Conservation (phyloP, 2,888 invertebrate species). For the Folsomia manolachei region DNA sequence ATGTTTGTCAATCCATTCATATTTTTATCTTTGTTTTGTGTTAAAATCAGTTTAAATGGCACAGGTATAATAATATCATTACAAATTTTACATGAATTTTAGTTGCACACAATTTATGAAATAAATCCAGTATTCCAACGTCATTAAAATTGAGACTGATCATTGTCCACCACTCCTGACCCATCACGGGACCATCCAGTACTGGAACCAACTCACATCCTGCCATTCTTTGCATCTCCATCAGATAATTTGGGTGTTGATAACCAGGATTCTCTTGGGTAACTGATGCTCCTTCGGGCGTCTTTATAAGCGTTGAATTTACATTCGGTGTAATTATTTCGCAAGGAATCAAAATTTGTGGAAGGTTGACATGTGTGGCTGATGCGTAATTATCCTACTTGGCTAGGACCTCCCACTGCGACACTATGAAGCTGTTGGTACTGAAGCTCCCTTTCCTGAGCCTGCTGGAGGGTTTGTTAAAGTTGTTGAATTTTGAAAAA, state of each 20-base stretch:
- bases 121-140: slow-evolving; percentile 58
- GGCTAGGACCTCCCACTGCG: slow-evolving; percentile 14
- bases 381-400: background rate
- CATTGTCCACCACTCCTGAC: slow-evolving; percentile 26
- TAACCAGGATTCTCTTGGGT: slow-evolving; percentile 76
- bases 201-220: slow-evolving; percentile 14
- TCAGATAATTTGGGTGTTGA: slow-evolving; percentile 58
- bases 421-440: slow-evolving; percentile 54
- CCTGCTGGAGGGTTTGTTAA: slow-evolving; percentile 74
- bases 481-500: slow-evolving; percentile 74
- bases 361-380: slow-evolving; percentile 26
- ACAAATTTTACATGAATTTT: too few species aligned
- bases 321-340: slow-evolving; percentile 51
- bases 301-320: slow-evolving; percentile 58
- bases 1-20: too few species aligned
- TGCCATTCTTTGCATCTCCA: slow-evolving; percentile 31
- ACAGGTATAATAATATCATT: too few species aligned
- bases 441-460: slow-evolving; percentile 74
- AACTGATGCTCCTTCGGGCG: slow-evolving; percentile 68
- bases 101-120: slow-evolving; percentile 54
- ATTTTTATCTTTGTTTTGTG: too few species aligned
- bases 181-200: slow-evolving; percentile 25
- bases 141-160: slow-evolving; percentile 59
- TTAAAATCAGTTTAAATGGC: too few species aligned
- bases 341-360: slow-evolving; percentile 56